Percentiles rank a stretch among this genome's conserved stretches.
Evolutionary conservation across 1,140 invertebrate genomes (phyloP).

Genomic region (Nixonia krombeini): DNA sequence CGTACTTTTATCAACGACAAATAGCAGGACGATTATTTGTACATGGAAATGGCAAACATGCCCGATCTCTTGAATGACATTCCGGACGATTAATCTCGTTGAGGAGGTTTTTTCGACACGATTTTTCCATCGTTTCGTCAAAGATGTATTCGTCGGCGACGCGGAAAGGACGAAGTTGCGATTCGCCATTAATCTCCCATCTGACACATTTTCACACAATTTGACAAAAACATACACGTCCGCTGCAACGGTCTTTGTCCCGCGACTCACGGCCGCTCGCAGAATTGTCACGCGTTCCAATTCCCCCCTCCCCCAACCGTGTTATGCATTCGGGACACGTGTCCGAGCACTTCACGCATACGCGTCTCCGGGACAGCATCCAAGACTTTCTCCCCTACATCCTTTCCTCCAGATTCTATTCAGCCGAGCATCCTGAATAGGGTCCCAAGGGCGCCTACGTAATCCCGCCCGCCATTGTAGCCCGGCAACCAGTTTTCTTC

Average conservation of each 20-base stretch:
- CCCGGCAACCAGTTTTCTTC: slow-evolving; percentile 53
- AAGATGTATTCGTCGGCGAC: no score
- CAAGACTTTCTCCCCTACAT: slow-evolving; percentile 21
- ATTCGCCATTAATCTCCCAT: no score
- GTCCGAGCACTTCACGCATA: slow-evolving; percentile 15
- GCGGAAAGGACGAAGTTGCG: no score
- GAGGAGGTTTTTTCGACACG: no score
- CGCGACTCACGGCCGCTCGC: no score
- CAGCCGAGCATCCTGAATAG: slow-evolving; percentile 52
- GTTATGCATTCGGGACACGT: slow-evolving; percentile 29
- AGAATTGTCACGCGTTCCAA: slow-evolving; percentile 28
- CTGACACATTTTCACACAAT: slow-evolving; percentile 5
- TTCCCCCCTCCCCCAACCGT: no score
- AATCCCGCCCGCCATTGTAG: slow-evolving; percentile 58
- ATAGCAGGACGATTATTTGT: neutral
- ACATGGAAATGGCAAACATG: neutral
- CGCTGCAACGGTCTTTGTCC: neutral
- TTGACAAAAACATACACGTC: slow-evolving; percentile 17
- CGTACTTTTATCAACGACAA: slow-evolving; percentile 19
- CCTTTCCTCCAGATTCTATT: slow-evolving; percentile 55
- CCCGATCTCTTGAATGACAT: neutral
- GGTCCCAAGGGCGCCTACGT: slow-evolving; percentile 63
- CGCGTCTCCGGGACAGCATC: neutral
- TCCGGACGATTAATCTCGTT: neutral
- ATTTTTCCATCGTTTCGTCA: no score